Base-by-base conservation (phyloP, 1,140 invertebrate species). In the Rhysida immarginata region DNA sequence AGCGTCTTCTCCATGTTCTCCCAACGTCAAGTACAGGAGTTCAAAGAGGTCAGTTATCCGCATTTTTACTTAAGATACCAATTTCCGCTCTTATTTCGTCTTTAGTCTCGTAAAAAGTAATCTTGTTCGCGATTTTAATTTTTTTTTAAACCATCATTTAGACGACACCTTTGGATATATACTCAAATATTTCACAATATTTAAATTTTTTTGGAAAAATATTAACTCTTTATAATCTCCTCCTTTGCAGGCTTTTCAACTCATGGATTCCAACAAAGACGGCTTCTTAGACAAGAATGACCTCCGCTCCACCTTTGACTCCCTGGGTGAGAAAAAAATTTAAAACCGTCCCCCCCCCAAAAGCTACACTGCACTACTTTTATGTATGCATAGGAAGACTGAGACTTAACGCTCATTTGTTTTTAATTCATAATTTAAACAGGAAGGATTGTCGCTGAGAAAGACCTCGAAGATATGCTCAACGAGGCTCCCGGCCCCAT, bases 211-310 rank as follows among this genome's bases (percentile, higher is more conserved):
- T 8, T 35, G 16, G 16, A 35, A 8, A 35, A 35, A 35, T 35
- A 35, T 1, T 14, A 14, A n/a, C n/a, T 59, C 1, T 35, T 35
- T 60, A 20, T 18, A 21, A 35, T 16, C 5, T 35, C 18, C 23
- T 59, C 43, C n/a, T 21, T 59, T 61, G 5, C 52, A 90, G 87
- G 90, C 89, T 68, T 97, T 98, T 84, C 83, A 87, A 72, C 83
- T 98, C 68, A 98, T 98, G 84, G 95, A 98, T 78, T 84, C 87
- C 74, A 90, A 98, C 77, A 94, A 96, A 75, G 95, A 98, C 74
- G 92, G 93, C 65, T 85, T 97, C 75, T 90, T 98, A 71, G 87
- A 87, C 70, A 93, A 95, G 73, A 85, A 83, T 71, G 95, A 98
- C 76, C 80, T 98, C 66, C 85, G 91, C 69, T 85, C 85, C 67